These are phyloP conservation scores for Troilus luridus DNA, from an alignment of 2,888 invertebrate species.

Conservation along the genomic window DNA sequence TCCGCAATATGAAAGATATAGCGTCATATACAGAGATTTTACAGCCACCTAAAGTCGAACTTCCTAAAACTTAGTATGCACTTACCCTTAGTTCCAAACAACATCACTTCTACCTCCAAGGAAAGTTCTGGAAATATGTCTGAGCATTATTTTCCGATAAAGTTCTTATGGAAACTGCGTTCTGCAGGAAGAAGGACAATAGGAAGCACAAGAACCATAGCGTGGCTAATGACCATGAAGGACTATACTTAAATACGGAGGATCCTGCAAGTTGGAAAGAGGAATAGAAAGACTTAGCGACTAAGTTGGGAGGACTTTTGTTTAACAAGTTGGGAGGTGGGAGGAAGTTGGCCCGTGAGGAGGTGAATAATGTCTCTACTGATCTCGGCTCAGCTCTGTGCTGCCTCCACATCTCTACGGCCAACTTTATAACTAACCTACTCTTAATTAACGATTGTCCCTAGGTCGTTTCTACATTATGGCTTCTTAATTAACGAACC, in stretches of 20 bases:
- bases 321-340: conserved; percentile 30
- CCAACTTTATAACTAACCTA: conserved; percentile 21
- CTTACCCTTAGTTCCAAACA: no score
- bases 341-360: not conserved
- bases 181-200: not conserved
- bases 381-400: not conserved
- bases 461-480: not conserved
- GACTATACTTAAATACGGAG: conserved; percentile 22
- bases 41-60: no score
- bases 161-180: not conserved
- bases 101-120: not conserved
- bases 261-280: conserved; percentile 25
- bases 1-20: no score
- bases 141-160: not conserved
- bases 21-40: no score
- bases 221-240: conserved; percentile 10
- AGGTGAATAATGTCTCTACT: conserved; percentile 21
- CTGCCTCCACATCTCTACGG: not conserved
- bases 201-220: not conserved
- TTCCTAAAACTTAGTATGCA: no score
- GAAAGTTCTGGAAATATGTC: not conserved
- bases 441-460: conserved; percentile 22
- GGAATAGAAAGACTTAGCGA: conserved; percentile 36
- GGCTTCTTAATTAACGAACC: not conserved
- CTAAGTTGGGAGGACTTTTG: conserved; percentile 25